phyloP scores from a whole-genome alignment of 2,113 vertebrate species.

The Chiloscyllium plagiosum region DNA sequence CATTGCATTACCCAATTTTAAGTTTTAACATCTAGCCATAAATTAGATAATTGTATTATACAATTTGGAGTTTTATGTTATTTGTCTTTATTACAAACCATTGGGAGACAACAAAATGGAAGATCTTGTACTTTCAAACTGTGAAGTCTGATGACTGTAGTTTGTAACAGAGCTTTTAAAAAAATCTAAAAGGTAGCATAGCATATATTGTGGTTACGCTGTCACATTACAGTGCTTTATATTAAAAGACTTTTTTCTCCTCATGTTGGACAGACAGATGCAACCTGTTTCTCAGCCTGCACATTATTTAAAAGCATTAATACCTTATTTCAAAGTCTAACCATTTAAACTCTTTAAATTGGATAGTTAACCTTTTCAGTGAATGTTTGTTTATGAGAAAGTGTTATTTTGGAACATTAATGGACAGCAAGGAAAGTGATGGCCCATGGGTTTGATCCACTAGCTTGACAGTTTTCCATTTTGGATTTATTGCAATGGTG shows the following conservation, averaged over 20 bases:
- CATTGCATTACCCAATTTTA: neutral
- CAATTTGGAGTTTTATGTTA: neutral
- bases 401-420: neutral
- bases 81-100: neutral
- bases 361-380: neutral
- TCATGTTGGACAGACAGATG: neutral
- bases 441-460: neutral
- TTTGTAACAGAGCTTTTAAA: neutral
- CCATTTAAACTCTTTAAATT: neutral
- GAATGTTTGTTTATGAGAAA: neutral
- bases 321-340: neutral
- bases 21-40: neutral
- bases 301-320: neutral
- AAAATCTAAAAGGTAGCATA: neutral
- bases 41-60: neutral
- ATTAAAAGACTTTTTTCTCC: neutral
- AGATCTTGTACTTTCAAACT: neutral
- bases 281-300: neutral
- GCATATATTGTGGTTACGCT: neutral
- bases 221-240: neutral
- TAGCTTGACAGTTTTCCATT: neutral
- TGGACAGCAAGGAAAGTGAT: neutral
- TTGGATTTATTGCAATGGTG: neutral
- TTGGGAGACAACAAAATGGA: neutral
- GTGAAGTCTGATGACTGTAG: neutral